Evolutionary conservation across 2,797 vertebrate species (phyloP), one percentile per base, ranked within the genome.

Genomic region (Siniperca obscura): DNA sequence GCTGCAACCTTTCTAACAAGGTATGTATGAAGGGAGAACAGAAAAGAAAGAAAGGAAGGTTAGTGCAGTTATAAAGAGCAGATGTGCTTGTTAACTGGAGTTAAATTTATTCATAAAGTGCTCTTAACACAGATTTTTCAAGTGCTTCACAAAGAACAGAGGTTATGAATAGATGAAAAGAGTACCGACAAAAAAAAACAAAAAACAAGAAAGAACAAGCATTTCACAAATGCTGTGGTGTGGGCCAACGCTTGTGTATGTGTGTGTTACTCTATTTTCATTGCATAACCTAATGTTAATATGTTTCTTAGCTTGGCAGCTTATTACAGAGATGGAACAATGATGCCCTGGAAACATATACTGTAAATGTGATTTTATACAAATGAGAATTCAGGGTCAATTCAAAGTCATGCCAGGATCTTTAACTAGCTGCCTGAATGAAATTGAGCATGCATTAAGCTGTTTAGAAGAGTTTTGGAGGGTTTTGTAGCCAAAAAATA

Each of bases 41-140:
- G 21, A 74, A 19, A 36, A 36, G 36, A 36, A 36, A 36, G 36
- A 36, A 46, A n/a, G 46, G 78, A 88, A 87, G 74, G 77, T 83
- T 81, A 80, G 69, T 19, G 60, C 61, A 27, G 71, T 44, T 76
- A 65, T 52, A 64, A 74, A 66, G 46, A 65, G 55, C 0, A 14
- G 34, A 72, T 52, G 62, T 69, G 61, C 74, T 73, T 85, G 80
- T 86, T 85, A 81, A 77, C 48, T 34, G 34, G 53, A 62, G 71
- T 75, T 53, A 80, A 78, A 85, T 83, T 6, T 80, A 88, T 88
- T 88, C 77, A 85, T 59, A 59, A 55, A 78, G 60, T 76, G 77
- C 53, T 78, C 74, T 73, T 81, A 68, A 78, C 52, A 36, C 44
- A 46, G 7, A 34, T 60, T 60, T 67, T 52, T 59, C 57, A 68